Percentiles rank a stretch among this genome's conserved stretches.
These are phyloP conservation scores for Sminthurides aquaticus DNA, from an alignment of 2,888 invertebrate genomes.

Conservation along the genomic window DNA sequence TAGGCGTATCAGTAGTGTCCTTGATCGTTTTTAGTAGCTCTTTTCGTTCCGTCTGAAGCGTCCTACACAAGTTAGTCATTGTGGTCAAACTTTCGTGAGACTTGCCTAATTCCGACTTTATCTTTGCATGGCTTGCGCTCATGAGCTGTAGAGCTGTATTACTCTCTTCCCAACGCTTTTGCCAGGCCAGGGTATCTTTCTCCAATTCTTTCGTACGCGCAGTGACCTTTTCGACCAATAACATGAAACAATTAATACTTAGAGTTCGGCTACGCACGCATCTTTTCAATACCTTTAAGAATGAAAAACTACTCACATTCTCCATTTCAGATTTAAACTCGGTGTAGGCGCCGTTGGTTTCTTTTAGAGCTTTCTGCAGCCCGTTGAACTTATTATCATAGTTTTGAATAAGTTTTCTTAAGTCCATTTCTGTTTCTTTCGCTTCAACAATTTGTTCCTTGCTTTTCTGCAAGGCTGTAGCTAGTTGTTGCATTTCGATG, in stretches of 20 bases:
- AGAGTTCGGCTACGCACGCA: neutral
- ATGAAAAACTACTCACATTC: constrained; percentile 25
- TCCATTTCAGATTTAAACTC: constrained; percentile 41
- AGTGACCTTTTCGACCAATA: constrained; percentile 30
- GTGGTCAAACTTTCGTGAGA: constrained; percentile 38
- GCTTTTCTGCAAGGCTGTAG: constrained; percentile 35
- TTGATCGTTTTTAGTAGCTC: constrained; percentile 30
- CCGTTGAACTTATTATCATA: constrained; percentile 43
- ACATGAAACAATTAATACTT: neutral
- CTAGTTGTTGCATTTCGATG: constrained; percentile 42
- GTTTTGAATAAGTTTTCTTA: constrained; percentile 35
- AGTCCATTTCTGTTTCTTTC: constrained; percentile 37
- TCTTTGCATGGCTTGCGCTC: constrained; percentile 35
- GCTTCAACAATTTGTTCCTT: constrained; percentile 41
- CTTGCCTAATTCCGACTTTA: constrained; percentile 35
- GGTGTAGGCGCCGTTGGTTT: constrained; percentile 41
- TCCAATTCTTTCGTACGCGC: constrained; percentile 40
- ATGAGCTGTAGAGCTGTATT: constrained; percentile 30
- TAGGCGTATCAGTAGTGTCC: too few relatives aligned
- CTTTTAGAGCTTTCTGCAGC: constrained; percentile 38
- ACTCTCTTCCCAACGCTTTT: constrained; percentile 41
- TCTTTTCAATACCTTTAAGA: too few relatives aligned
- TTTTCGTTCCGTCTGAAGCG: constrained; percentile 39
- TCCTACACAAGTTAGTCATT: constrained; percentile 40
- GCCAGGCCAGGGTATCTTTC: constrained; percentile 39